phyloP scores from a whole-genome alignment of 1,140 invertebrate genomes.

The Mya arenaria region DNA sequence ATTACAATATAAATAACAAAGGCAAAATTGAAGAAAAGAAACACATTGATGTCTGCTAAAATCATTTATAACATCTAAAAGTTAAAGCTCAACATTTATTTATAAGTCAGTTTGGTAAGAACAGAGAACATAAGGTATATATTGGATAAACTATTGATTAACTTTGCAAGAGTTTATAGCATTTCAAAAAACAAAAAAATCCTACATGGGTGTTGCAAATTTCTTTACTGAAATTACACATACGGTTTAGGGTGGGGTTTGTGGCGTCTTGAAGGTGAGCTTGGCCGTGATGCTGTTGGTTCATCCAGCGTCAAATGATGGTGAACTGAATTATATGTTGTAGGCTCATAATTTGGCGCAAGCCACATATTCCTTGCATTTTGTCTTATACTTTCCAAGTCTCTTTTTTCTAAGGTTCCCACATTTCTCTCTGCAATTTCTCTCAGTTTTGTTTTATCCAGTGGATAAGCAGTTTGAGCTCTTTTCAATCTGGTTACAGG shows the following conservation, averaged over 20 bases:
- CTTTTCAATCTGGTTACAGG: conserved; percentile 68
- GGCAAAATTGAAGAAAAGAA: too few relatives aligned
- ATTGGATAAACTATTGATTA: too few relatives aligned
- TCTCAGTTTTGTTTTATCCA: conserved; percentile 66
- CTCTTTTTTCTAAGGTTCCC: conserved; percentile 54
- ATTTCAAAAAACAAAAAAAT: too few relatives aligned
- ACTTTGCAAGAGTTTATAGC: too few relatives aligned
- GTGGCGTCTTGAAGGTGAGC: conserved; percentile 69
- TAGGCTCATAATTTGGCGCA: conserved; percentile 52
- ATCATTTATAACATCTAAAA: too few relatives aligned
- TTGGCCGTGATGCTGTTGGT: conserved; percentile 61
- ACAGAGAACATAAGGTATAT: too few relatives aligned
- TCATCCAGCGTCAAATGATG: conserved; percentile 56
- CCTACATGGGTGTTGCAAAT: too few relatives aligned
- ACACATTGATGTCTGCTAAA: too few relatives aligned
- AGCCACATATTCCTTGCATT: conserved; percentile 71
- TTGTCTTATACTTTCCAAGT: conserved; percentile 64
- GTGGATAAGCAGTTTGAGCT: conserved; percentile 68
- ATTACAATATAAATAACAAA: too few relatives aligned
- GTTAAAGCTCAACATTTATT: too few relatives aligned
- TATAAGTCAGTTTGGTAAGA: too few relatives aligned
- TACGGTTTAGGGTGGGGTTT: conserved; percentile 76
- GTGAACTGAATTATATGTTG: conserved; percentile 69
- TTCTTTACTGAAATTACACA: too few relatives aligned
- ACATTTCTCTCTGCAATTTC: conserved; percentile 58